Base-by-base conservation (phyloP, 1,140 invertebrate species). In the Drosophila biarmipes region DNA sequence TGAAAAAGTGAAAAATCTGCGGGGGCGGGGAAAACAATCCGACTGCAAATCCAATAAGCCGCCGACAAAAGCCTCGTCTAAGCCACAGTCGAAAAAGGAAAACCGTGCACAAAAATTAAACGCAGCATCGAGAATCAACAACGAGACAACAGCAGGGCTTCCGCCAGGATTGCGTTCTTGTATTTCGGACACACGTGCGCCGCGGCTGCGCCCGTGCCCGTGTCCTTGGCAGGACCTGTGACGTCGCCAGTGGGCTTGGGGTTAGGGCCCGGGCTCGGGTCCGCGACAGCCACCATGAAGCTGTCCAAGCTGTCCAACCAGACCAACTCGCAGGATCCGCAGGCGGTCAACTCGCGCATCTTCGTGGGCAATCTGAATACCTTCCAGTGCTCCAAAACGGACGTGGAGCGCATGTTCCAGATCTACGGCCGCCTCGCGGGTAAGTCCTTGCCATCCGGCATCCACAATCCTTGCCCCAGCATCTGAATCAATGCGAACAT, bases 321-420 rank as follows among this genome's bases (percentile, higher is more conserved):
- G 92, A 97, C 96, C 78, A 97, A 96, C 93, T 96, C 95, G 64
- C 96, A 96, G 92, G 96, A 97, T 93, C 97, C 96, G 66, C 95
- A 96, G 86, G 96, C 96, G 38, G 96, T 97, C 79, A 97, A 97
- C 92, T 97, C 96, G 74, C 94, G 97, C 54, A 95, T 97, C 68
- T 98, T 98, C 93, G 96, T 98, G 54, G 97, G 97, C 72, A 97
- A 97, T 93, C 94, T 98, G 82, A 98, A 98, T 93, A 98, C 97
- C 80, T 96, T 97, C 93, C 96, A 96, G 91, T 96, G 97, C 90
- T 96, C 95, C 82, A 97, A 97, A 93, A 97, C 96, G 73, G 96
- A 97, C 93, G 96, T 98, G 48, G 96, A 97, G 90, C 93, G 95
- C 73, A 97, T 97, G 94, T 98, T 98, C 92, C 95, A 96, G 85